Evolutionary conservation across 2,888 invertebrate genomes (phyloP).

Genomic region (Hypercompe scribonia): DNA sequence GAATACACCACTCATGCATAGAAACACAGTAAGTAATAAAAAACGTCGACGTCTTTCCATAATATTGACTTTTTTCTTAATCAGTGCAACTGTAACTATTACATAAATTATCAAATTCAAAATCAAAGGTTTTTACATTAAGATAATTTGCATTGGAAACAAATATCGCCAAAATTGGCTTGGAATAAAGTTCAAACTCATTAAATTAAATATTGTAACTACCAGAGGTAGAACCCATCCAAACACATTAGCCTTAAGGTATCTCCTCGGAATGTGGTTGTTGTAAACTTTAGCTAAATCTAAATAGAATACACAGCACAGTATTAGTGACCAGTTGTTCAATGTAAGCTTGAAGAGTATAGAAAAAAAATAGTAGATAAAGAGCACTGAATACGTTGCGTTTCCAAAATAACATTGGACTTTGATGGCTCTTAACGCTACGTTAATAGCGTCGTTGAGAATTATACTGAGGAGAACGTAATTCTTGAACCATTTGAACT

Average conservation of each 20-base stretch:
- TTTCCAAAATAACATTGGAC: background rate
- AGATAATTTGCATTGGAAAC: background rate
- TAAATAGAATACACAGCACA: conserved; percentile 36
- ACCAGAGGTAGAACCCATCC: background rate
- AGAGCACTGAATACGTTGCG: background rate
- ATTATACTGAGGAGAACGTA: conserved; percentile 35
- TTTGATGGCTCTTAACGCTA: conserved; percentile 3
- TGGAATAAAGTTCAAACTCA: background rate
- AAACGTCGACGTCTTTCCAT: background rate
- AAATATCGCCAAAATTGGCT: background rate
- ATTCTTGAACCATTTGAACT: conserved; percentile 17
- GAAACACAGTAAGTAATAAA: background rate
- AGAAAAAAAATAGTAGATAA: background rate
- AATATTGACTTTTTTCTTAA: conserved; percentile 7
- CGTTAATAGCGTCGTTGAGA: conserved; percentile 19
- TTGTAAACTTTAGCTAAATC: conserved; percentile 32
- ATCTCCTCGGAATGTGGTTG: conserved; percentile 13
- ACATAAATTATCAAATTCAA: conserved; percentile 8
- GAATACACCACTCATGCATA: conserved; percentile 1
- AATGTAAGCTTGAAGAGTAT: conserved; percentile 25
- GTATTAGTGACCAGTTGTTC: conserved; percentile 31
- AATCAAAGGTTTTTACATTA: conserved; percentile 6
- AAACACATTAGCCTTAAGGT: conserved; percentile 17
- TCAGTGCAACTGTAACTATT: background rate
- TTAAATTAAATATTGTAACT: background rate